Conservation (phyloP, 2,888 invertebrate genomes). For the Galerucella pusilla region DNA sequence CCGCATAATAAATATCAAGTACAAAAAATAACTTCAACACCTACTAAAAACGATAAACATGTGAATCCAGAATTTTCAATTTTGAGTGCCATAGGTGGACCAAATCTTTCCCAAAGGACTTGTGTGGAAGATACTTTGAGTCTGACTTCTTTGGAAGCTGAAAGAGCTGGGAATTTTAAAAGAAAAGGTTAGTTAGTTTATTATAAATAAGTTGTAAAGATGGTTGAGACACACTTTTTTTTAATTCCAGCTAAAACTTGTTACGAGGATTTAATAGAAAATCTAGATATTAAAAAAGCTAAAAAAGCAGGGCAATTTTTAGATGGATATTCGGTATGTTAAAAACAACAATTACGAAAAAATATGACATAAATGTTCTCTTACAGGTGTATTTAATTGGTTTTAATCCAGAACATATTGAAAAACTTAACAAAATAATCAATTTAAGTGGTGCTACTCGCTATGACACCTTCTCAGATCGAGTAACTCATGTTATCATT, state of each 20-base stretch:
- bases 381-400: slow-evolving; percentile 77
- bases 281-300: slow-evolving; percentile 73
- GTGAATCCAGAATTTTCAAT: slow-evolving; percentile 66
- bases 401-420: slow-evolving; percentile 71
- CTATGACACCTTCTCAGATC: slow-evolving; percentile 78
- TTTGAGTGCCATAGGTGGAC: slow-evolving; percentile 63
- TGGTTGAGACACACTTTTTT: slow-evolving; percentile 3
- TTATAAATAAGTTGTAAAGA: background rate
- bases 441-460: slow-evolving; percentile 87
- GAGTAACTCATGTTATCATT: slow-evolving; percentile 84
- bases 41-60: slow-evolving; percentile 68
- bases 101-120: slow-evolving; percentile 37
- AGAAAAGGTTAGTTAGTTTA: slow-evolving; percentile 38
- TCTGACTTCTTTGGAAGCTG: slow-evolving; percentile 14
- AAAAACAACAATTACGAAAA: background rate
- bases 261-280: slow-evolving; percentile 56
- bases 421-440: slow-evolving; percentile 76
- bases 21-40: slow-evolving; percentile 74
- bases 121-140: slow-evolving; percentile 42
- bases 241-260: slow-evolving; percentile 38
- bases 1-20: slow-evolving; percentile 69
- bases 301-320: slow-evolving; percentile 84
- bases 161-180: slow-evolving; percentile 25
- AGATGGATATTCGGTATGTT: slow-evolving; percentile 80
- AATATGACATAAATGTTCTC: slow-evolving; percentile 8